Evolutionary conservation across 2,113 vertebrate genomes (phyloP), one percentile per base, ranked within the genome.

Genomic region (Gila orcuttii): DNA sequence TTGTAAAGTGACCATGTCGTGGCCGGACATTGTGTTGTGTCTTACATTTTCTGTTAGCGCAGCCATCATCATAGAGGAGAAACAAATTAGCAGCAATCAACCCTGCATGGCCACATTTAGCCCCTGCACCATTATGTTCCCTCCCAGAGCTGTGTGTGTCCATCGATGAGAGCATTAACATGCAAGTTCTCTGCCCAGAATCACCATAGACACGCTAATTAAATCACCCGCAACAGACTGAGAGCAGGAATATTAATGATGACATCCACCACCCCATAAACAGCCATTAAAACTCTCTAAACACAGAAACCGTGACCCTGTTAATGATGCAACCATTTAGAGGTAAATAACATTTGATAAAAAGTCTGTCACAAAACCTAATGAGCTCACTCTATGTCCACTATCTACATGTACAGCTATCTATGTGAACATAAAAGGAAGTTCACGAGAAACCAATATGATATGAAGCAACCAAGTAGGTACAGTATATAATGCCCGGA

Each of bases 1-100:
- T 82, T 75, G 25, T 85, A 6, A 68, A 69, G 69, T 84, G 81
- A 82, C 64, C 80, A 47, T 39, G 13, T 59, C 10, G 28, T 66
- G 47, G 55, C 15, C 17, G 21, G 31, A 57, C 68, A 68, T 42
- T 86, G 19, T 57, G 55, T 57, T 6, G 52, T 87, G 86, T 68
- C 62, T 45, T 19, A 68, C 3, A 7, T 21, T 69, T 52, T 36
- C 84, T 87, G 47, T 83, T 64, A 31, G 79, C 59, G 71, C 74
- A 45, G 77, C 77, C 52, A 17, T 84, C 57, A 36, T 84, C 25
- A 47, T 2, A 25, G 82, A 84, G 47, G 21, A 86, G 77, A 82
- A 89, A 86, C 76, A 83, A 90, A 92, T 83, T 82, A 85, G 79
- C 82, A 76, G 74, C 83, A 86, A 88, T 92, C 87, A 83, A 77